Conservation (phyloP, 2,888 invertebrate genomes). For the Eretmocerus hayati region DNA sequence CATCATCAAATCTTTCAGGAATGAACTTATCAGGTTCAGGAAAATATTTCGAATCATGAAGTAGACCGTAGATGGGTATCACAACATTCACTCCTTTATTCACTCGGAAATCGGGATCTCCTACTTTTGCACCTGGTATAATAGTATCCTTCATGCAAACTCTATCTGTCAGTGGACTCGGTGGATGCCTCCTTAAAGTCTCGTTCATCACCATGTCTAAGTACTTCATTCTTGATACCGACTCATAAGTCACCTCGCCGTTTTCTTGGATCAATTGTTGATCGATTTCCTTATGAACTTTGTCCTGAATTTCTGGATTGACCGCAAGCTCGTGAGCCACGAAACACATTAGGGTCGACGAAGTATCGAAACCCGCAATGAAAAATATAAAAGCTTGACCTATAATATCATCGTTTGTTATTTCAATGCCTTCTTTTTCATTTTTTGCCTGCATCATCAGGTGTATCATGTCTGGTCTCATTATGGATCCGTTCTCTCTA, state of each 20-base stretch:
- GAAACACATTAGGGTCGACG: conserved; percentile 33
- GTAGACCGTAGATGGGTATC: conserved; percentile 37
- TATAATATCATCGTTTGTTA: conserved; percentile 41
- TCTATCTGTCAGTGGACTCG: conserved; percentile 32
- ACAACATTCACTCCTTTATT: conserved; percentile 32
- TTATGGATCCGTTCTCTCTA: conserved; percentile 47
- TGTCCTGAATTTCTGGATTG: conserved; percentile 46
- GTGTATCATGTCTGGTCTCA: conserved; percentile 55
- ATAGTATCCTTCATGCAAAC: conserved; percentile 31
- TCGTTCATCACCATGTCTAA: conserved; percentile 50
- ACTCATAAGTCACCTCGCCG: conserved; percentile 42
- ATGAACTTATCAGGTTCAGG: conserved; percentile 42
- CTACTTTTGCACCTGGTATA: conserved; percentile 32
- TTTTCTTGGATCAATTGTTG: conserved; percentile 28
- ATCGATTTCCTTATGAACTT: conserved; percentile 40
- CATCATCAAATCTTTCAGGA: conserved; percentile 43
- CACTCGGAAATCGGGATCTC: conserved; percentile 31
- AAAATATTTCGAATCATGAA: conserved; percentile 40
- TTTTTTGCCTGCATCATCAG: conserved; percentile 48
- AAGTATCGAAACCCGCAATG: conserved; percentile 37
- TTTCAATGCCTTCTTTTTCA: conserved; percentile 15
- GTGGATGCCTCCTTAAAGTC: conserved; percentile 33
- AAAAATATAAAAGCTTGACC: conserved; percentile 47
- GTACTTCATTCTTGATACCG: conserved; percentile 48
- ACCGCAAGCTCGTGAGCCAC: conserved; percentile 33